Evolutionary conservation across 2,797 vertebrate genomes (phyloP), one percentile per base, ranked within the genome.

Genomic region (Melanotaenia parkinsoni): DNA sequence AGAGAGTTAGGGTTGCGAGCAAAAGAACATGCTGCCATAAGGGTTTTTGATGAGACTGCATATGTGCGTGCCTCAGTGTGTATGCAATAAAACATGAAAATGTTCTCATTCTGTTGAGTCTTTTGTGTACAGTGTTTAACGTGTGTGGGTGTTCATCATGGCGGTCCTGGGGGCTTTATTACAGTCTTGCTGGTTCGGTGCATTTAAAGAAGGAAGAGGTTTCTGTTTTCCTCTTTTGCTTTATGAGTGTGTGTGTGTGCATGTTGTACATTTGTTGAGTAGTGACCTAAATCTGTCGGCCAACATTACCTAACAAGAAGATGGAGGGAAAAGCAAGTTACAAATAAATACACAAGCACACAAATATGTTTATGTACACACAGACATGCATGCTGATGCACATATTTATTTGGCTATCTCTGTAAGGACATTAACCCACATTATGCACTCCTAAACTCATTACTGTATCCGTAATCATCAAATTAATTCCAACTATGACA

Each of bases 271-370:
- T 92, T 92, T 92, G 88, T 86, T 79, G 81, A 84, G 66, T 77
- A 85, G 77, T 91, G 92, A 94, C 90, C 93, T 83, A 91, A 90
- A 93, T 94, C 91, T 94, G 93, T 93, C 92, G 84, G 74, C 83
- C 81, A 67, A 83, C 86, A 92, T 94, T 94, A 92, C 77, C 85
- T 83, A 90, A 91, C 87, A 86, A 81, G 85, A 90, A 90, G 88
- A 90, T 20, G 63, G 85, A 90, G 77, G 75, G 79, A 74, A 85
- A 79, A 71, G 60, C 53, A 71, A 83, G 77, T 73, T 51, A 35
- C 60, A 77, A 77, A 79, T 58, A 76, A 74, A 85, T 69, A 84
- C 61, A 62, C 22, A 22, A 11, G 14, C 24, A 63, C 59, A 82
- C 80, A 78, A 80, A 54, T 64, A 65, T 74, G 64, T 43, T 67